phyloP scores from a whole-genome alignment of 2,113 vertebrate genomes.

The Rhineura floridana region DNA sequence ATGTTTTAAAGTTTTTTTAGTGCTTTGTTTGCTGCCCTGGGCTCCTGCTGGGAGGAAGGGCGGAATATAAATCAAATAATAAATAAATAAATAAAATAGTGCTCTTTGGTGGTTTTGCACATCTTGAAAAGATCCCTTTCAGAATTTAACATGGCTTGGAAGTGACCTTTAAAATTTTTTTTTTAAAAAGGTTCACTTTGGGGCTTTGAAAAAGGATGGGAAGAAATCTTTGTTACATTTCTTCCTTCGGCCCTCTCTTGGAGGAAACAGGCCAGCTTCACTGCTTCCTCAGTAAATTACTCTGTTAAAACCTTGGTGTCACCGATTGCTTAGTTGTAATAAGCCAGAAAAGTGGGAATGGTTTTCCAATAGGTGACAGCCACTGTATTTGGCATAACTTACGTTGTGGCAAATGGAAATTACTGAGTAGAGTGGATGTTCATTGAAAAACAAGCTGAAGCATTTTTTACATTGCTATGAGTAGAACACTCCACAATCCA shows the following conservation, averaged over 20 bases:
- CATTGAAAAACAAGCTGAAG: background rate
- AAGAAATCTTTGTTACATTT: slow-evolving; percentile 14
- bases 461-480: background rate
- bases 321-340: background rate
- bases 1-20: no score
- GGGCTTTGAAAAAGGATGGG: slow-evolving; percentile 56
- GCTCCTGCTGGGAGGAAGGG: no score
- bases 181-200: slow-evolving; percentile 48
- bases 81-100: no score
- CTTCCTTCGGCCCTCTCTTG: background rate
- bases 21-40: no score
- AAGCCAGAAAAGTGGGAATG: background rate
- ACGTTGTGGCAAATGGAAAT: background rate
- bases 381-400: background rate
- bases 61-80: no score
- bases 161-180: no score
- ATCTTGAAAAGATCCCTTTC: slow-evolving; percentile 73
- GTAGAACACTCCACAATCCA: background rate
- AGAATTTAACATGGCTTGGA: slow-evolving; percentile 66
- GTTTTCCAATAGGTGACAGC: background rate
- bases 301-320: background rate
- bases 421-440: background rate
- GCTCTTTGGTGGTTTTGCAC: slow-evolving; percentile 53
- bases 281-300: slow-evolving; percentile 30
- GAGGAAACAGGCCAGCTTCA: background rate